Conservation (phyloP, 2,113 vertebrate genomes). For the Gobiocypris rarus region DNA sequence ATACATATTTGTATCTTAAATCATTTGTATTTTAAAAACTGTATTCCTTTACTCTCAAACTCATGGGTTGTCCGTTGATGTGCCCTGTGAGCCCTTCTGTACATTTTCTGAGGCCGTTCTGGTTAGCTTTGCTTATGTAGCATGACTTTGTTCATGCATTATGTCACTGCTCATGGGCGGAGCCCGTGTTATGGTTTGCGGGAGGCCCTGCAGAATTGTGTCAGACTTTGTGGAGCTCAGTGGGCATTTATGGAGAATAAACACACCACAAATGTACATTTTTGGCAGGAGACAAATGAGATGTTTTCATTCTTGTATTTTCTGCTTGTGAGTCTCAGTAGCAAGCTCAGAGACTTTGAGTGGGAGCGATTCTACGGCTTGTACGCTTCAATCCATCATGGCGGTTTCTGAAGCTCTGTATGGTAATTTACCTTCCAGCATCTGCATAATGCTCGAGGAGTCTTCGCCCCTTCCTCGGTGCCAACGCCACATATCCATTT, state of each 20-base stretch:
- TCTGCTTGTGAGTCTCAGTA: background rate
- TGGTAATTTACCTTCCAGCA: conserved; percentile 50
- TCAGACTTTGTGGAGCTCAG: background rate
- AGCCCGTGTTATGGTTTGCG: background rate
- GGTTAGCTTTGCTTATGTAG: background rate
- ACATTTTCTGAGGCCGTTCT: background rate
- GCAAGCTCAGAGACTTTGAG: conserved; percentile 29
- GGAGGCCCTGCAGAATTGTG: background rate
- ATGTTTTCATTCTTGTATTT: conserved; percentile 38
- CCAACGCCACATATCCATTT: conserved; percentile 52
- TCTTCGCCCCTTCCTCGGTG: conserved; percentile 6
- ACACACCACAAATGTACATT: conserved; percentile 24
- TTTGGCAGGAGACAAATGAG: conserved; percentile 44
- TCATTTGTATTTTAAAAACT: background rate
- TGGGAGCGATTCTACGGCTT: conserved; percentile 46
- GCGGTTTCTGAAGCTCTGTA: conserved; percentile 35
- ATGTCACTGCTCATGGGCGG: background rate
- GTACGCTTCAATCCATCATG: conserved; percentile 43
- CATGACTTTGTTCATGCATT: background rate
- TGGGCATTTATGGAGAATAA: conserved; percentile 22
- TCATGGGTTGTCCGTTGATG: background rate
- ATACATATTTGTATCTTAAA: background rate
- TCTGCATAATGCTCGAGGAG: conserved; percentile 48
- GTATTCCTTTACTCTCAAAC: background rate
- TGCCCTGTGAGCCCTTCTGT: background rate